Conservation (phyloP, 2,888 invertebrate genomes). For the Cylloceria caligata region DNA sequence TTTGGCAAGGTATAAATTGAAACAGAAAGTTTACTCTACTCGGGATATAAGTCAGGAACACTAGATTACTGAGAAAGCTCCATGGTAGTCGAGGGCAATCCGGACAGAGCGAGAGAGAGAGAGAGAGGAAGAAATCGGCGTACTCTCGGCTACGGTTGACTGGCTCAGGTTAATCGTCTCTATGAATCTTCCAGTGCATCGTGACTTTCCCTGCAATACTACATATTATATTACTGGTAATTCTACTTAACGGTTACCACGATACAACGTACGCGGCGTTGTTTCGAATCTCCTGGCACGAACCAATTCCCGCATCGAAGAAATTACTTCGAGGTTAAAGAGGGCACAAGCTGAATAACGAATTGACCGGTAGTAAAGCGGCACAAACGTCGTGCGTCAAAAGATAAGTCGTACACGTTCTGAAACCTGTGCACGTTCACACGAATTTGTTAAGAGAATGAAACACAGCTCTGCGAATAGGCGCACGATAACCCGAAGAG, state of each 20-base stretch:
- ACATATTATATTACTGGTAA: slow-evolving; percentile 41
- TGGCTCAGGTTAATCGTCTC: slow-evolving; percentile 64
- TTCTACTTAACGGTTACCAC: slow-evolving; percentile 40
- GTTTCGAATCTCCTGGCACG: slow-evolving; percentile 8
- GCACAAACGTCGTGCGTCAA: neutral
- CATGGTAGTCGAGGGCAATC: slow-evolving; percentile 29
- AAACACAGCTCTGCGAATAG: slow-evolving; percentile 37
- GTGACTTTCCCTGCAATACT: slow-evolving; percentile 60
- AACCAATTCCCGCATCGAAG: slow-evolving; percentile 38
- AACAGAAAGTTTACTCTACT: slow-evolving; percentile 65
- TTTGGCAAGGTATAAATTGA: slow-evolving; percentile 59
- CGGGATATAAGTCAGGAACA: slow-evolving; percentile 49
- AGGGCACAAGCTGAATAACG: slow-evolving; percentile 37
- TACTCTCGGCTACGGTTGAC: slow-evolving; percentile 58
- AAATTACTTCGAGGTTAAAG: slow-evolving; percentile 28
- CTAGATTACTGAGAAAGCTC: slow-evolving; percentile 42
- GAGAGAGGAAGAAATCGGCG: slow-evolving; percentile 54
- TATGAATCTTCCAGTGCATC: slow-evolving; percentile 67
- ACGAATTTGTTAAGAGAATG: slow-evolving; percentile 59
- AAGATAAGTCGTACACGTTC: slow-evolving; percentile 28
- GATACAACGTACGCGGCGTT: neutral
- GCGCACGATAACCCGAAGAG: slow-evolving; percentile 49
- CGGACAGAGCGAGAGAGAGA: neutral
- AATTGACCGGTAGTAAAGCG: neutral
- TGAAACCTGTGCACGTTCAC: slow-evolving; percentile 39